phyloP scores from a whole-genome alignment of 2,113 vertebrate species.

The Ptyas mucosa region DNA sequence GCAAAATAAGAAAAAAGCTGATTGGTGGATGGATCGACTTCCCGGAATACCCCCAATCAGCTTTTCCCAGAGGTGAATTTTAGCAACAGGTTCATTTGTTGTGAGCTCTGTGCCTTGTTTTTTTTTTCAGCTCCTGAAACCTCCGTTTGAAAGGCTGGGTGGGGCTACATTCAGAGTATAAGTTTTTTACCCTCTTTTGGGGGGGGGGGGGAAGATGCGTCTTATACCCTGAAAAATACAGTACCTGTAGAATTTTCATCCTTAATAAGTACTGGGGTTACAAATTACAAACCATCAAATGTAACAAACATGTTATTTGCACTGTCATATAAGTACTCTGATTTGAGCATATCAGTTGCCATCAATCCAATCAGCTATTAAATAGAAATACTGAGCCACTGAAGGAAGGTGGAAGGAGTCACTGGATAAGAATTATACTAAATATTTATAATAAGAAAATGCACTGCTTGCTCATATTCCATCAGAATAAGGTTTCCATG shows the following conservation, averaged over 20 bases:
- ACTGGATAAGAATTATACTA: background rate
- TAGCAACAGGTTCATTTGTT: too few species aligned
- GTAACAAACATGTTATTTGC: background rate
- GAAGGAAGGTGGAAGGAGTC: background rate
- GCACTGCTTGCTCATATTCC: background rate
- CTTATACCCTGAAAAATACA: too few species aligned
- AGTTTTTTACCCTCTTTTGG: too few species aligned
- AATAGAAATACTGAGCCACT: background rate
- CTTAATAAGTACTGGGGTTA: background rate
- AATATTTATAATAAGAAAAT: background rate
- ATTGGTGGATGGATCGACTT: too few species aligned
- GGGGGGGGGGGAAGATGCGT: too few species aligned
- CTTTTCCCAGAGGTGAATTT: too few species aligned
- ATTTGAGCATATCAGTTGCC: background rate
- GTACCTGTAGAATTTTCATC: background rate
- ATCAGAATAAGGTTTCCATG: background rate
- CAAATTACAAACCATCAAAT: background rate
- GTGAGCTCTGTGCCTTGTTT: too few species aligned
- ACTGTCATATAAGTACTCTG: background rate
- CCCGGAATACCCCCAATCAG: too few species aligned
- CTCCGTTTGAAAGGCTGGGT: too few species aligned
- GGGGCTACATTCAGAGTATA: too few species aligned
- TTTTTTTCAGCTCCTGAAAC: too few species aligned
- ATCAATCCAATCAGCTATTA: background rate
- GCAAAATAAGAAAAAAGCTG: too few species aligned